Evolutionary conservation across 2,113 vertebrate species (phyloP), one percentile per base, ranked within the genome.

Genomic region (Pangasianodon hypophthalmus): DNA sequence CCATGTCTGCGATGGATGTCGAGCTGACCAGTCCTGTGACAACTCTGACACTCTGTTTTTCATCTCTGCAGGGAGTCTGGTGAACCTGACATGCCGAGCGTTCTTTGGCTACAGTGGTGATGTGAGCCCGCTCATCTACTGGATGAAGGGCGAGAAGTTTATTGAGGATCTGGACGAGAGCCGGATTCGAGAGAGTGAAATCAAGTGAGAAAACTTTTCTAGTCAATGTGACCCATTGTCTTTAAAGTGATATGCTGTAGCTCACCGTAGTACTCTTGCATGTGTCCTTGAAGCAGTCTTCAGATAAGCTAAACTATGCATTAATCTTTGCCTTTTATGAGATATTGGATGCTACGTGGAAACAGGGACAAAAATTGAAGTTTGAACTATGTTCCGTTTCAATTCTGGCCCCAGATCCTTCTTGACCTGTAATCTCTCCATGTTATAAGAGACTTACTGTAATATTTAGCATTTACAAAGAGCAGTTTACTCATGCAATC

Each of bases 141-240:
- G 98, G 98, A 99, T 99, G 98, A 99, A 99, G 95, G 98, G 98
- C 56, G 98, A 99, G 91, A 99, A 98, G 93, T 99, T 99, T 93
- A 99, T 99, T 88, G 98, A 99, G 94, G 98, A 99, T 94, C 96
- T 99, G 94, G 98, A 99, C 92, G 98, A 98, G 94, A 98, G 97
- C 92, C 94, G 97, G 79, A 96, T 99, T 84, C 97, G 97, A 94
- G 98, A 99, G 95, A 98, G 96, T 64, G 98, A 99, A 77, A 98
- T 99, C 92, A 99, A 98, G 98, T 99, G 97, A 93, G 91, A 26
- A 1, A 5, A 21, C 9, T 64, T 83, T 73, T 32, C 24, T 52
- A 48, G 56, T 73, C 50, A 79, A 79, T 52, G 83, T 54, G 60
- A 67, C 29, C 73, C 13, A 0, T 18, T 56, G 67, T 84, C 64